phyloP scores from a whole-genome alignment of 1,140 invertebrate genomes.

The Yoshiicerus persimilis region DNA sequence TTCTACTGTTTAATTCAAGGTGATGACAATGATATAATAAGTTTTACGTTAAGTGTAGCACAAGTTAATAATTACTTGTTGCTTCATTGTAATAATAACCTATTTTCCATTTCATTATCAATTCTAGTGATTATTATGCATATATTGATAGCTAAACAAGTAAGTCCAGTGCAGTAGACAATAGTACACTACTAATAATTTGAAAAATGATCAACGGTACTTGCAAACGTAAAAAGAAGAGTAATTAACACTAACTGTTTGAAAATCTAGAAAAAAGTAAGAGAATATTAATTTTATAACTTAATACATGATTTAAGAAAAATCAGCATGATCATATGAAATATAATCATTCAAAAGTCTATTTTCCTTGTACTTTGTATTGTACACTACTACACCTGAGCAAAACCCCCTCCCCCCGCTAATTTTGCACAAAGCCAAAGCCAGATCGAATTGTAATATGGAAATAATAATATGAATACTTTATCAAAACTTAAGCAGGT shows the following conservation, averaged over 20 bases:
- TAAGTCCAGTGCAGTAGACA: too few relatives aligned
- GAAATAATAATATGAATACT: not conserved
- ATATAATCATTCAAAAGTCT: too few relatives aligned
- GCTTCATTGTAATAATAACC: not conserved
- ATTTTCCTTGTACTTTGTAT: not conserved
- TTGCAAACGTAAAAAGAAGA: not conserved
- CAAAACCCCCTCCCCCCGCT: not conserved
- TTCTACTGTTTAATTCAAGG: not conserved
- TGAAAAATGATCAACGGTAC: not conserved
- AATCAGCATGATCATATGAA: not conserved
- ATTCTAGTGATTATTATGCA: too few relatives aligned
- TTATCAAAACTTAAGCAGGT: not conserved
- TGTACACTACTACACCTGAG: not conserved
- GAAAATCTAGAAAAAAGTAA: not conserved
- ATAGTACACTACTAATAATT: too few relatives aligned
- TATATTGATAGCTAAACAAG: not conserved
- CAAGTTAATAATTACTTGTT: too few relatives aligned
- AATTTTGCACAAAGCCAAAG: not conserved
- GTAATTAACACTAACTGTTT: not conserved
- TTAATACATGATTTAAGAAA: not conserved
- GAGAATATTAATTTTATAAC: not conserved
- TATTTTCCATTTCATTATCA: too few relatives aligned
- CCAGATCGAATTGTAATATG: not conserved
- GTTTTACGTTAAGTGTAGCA: too few relatives aligned
- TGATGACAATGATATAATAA: too few relatives aligned